Percentiles rank a stretch among this genome's conserved stretches.
Conservation (phyloP, 2,888 invertebrate species). For the Latrodectus hesperus region DNA sequence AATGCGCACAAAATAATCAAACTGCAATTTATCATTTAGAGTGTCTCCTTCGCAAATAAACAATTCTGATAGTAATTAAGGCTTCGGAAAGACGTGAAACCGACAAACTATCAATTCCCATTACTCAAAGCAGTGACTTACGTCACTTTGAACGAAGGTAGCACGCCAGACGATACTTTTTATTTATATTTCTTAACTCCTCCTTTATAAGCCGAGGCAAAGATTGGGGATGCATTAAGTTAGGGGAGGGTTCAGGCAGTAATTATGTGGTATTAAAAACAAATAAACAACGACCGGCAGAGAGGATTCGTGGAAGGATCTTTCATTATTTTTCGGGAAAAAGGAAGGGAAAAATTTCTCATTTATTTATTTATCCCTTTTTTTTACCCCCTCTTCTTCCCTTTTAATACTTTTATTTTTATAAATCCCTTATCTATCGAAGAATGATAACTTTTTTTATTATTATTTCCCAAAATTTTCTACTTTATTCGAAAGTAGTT, state of each 20-base stretch:
- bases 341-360: conserved; percentile 1
- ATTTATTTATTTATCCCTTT: neutral
- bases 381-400: conserved; percentile 3
- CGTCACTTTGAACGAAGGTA: neutral
- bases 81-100: too few relatives aligned
- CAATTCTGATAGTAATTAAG: too few relatives aligned
- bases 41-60: too few relatives aligned
- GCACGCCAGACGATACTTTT: neutral
- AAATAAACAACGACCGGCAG: conserved; percentile 63
- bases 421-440: conserved; percentile 67
- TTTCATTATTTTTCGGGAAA: conserved; percentile 61
- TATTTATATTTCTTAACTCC: conserved; percentile 10
- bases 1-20: too few relatives aligned
- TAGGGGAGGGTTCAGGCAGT: conserved; percentile 66
- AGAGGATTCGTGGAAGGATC: conserved; percentile 21
- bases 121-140: neutral
- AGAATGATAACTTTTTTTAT: conserved; percentile 14
- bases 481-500: conserved; percentile 9
- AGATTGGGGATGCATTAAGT: conserved; percentile 65
- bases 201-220: conserved; percentile 1
- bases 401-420: conserved; percentile 53
- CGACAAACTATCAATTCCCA: neutral
- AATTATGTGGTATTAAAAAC: conserved; percentile 69
- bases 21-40: too few relatives aligned
- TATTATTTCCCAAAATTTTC: conserved; percentile 24